A percentile compares a stretch with the other conserved stretches of the same genome.
Evolutionary conservation across 53 echinoderm and acorn worm species (phyloP).

Genomic region (Antedon mediterranea): DNA sequence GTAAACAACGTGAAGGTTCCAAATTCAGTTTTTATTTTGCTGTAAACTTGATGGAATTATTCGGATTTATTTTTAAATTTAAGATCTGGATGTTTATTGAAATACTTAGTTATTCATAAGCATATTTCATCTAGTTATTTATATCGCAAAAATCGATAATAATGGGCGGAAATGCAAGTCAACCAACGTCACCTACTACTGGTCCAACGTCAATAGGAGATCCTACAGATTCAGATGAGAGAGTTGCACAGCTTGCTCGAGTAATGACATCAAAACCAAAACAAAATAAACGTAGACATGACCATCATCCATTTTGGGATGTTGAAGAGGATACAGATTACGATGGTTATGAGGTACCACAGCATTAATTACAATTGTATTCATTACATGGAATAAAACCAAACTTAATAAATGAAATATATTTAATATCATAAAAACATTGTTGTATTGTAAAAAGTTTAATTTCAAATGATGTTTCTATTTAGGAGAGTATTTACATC

Average conservation of each 20-base stretch:
- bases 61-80: no score
- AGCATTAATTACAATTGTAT: background rate
- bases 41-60: no score
- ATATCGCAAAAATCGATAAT: background rate
- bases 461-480: no score
- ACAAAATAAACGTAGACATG: slow-evolving; percentile 7
- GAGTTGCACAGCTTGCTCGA: slow-evolving; percentile 25
- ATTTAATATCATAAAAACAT: no score
- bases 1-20: no score
- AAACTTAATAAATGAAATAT: no score
- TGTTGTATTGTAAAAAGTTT: no score
- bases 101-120: no score
- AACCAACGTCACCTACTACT: background rate
- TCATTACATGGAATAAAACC: no score
- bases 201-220: background rate
- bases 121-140: no score
- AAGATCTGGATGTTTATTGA: no score
- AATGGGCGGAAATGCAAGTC: background rate
- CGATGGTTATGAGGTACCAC: slow-evolving; percentile 24
- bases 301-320: slow-evolving; percentile 2
- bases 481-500: slow-evolving; percentile 79
- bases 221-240: slow-evolving; percentile 7
- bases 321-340: slow-evolving; percentile 21
- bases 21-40: no score
- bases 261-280: slow-evolving; percentile 18